Base-by-base conservation (phyloP, 2,797 vertebrate species). In the Lepilemur septentrionalis region DNA sequence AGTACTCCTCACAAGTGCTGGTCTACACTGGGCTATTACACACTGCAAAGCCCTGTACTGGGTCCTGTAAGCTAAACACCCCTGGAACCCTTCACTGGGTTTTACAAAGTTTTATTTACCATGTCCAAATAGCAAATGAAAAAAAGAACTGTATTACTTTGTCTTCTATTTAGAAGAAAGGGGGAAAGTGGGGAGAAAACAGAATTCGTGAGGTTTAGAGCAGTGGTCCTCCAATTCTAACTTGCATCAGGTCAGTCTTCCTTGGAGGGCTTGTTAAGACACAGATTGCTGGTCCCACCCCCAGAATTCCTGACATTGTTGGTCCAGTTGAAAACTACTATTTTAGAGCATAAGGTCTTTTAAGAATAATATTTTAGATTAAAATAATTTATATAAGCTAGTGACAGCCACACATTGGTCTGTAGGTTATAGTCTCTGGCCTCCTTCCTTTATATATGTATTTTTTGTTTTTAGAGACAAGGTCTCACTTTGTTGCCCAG, bases 301-400 rank as follows among this genome's bases (percentile, higher is more conserved):
- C 61, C 20, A 43, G 41, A 81, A 61, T 75, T 93, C 57, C 79
- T 25, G 25, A 32, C 63, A 38, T 50, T 41, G 11, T 3, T 28
- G 89, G 48, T 82, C 72, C 57, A 11, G 20, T 5, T 28, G 85
- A 79, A 90, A 65, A 82, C 81, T 80, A 70, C 38, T 52, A 10
- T n/a, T 32, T 86, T 10, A 81, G 55, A 85, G 48, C 55, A 18
- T 10, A 67, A 55, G 43, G 75, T 8, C 88, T 91, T 75, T 43
- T 8, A 78, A 82, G 32, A 72, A 61, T 13, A 69, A 35, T 61
- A 50, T 75, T 89, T 85, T 80, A 63, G 72, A 63, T 30, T 67
- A 48, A 93, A 41, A 72, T 83, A 43, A 69, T 50, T 15, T 23
- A 12, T 20, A 76, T 61, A n/a, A 57, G 72, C 46, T 14, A 30